These are phyloP conservation scores for Tetraneura akinire DNA, from an alignment of 1,140 invertebrate genomes.

Conservation along the genomic window DNA sequence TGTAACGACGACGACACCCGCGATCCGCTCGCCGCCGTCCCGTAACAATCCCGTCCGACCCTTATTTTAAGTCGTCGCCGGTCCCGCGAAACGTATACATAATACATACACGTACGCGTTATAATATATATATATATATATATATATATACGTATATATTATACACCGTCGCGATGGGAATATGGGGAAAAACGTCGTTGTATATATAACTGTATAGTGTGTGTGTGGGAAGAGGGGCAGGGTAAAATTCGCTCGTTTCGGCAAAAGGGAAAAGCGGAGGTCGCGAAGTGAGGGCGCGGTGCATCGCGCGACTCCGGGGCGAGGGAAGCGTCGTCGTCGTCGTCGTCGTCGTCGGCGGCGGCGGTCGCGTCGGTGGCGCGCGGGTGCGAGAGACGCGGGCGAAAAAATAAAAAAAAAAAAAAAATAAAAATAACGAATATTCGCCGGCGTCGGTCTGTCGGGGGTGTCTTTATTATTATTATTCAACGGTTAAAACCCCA, in stretches of 20 bases:
- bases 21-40: background rate
- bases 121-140: too few species aligned
- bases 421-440: conserved; percentile 9
- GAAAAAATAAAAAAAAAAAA: background rate
- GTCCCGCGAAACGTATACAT: too few species aligned
- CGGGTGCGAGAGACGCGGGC: background rate
- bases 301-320: background rate
- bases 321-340: conserved; percentile 21
- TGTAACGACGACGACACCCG: background rate
- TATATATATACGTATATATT: too few species aligned
- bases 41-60: too few species aligned
- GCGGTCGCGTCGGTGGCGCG: background rate
- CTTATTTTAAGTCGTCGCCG: conserved; percentile 19
- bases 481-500: conserved; percentile 50
- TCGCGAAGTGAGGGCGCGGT: background rate
- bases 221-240: too few species aligned
- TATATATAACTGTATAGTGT: background rate
- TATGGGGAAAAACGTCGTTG: background rate
- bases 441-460: conserved; percentile 50
- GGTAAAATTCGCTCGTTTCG: too few species aligned
- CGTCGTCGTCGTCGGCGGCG: background rate
- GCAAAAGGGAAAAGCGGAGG: conserved; percentile 1
- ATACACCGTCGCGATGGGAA: background rate
- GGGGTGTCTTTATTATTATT: conserved; percentile 50
- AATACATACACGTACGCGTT: too few species aligned